These are phyloP conservation scores for Agrypnus murinus DNA, from an alignment of 2,888 invertebrate species.

Conservation along the genomic window DNA sequence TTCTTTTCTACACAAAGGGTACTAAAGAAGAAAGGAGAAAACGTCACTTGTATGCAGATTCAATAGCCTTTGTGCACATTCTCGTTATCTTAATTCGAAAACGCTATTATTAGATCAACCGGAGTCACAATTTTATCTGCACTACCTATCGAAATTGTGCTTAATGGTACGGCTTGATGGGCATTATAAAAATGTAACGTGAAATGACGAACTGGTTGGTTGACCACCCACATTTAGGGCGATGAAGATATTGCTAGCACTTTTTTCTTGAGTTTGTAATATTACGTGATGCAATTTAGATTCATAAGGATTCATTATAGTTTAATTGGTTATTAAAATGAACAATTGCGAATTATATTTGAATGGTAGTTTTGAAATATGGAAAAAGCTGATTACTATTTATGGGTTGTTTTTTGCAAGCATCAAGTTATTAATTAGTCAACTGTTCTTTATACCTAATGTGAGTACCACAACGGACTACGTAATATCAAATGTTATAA, in stretches of 20 bases:
- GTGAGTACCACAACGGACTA: too few relatives aligned
- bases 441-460: too few relatives aligned
- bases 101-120: constrained; percentile 34
- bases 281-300: constrained; percentile 38
- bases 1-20: too few relatives aligned
- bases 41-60: constrained; percentile 21
- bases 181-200: constrained; percentile 32
- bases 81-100: constrained; percentile 36
- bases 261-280: neutral
- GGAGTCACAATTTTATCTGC: constrained; percentile 35
- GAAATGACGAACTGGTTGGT: constrained; percentile 31
- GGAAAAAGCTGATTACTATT: too few relatives aligned
- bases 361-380: too few relatives aligned
- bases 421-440: too few relatives aligned
- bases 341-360: constrained; percentile 6
- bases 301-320: constrained; percentile 30
- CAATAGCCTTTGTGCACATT: constrained; percentile 28
- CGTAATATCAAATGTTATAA: too few relatives aligned
- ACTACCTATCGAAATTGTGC: constrained; percentile 32
- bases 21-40: neutral
- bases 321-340: constrained; percentile 28
- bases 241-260: constrained; percentile 34
- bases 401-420: too few relatives aligned
- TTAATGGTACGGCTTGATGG: constrained; percentile 31
- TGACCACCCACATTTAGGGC: constrained; percentile 39